These are phyloP conservation scores for Berghia stephanieae DNA, from an alignment of 1,140 invertebrate genomes.

Conservation along the genomic window DNA sequence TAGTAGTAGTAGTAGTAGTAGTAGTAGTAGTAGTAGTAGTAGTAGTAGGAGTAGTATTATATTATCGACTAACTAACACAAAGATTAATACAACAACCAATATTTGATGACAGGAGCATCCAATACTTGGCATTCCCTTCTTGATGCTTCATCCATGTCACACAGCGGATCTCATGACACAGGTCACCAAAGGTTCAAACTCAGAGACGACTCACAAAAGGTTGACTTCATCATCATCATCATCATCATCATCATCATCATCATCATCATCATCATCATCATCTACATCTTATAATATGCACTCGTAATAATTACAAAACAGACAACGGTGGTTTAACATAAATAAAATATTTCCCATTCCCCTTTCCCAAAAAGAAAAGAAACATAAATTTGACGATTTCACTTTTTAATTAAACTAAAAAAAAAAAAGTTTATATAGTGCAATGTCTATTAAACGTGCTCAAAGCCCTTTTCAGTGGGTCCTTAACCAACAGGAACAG, in stretches of 20 bases:
- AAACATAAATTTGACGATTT: too few relatives aligned
- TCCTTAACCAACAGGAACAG: too few relatives aligned
- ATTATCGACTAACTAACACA: neutral
- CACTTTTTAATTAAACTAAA: too few relatives aligned
- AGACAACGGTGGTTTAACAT: too few relatives aligned
- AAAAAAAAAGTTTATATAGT: too few relatives aligned
- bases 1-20: neutral
- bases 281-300: too few relatives aligned
- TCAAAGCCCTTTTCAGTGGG: too few relatives aligned
- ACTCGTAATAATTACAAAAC: too few relatives aligned
- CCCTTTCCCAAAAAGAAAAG: too few relatives aligned
- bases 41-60: neutral
- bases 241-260: slow-evolving; percentile 22
- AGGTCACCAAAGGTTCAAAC: slow-evolving; percentile 3
- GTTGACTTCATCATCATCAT: slow-evolving; percentile 29
- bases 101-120: slow-evolving; percentile 55
- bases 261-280: slow-evolving; percentile 2
- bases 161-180: slow-evolving; percentile 57
- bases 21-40: neutral
- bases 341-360: too few relatives aligned
- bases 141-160: slow-evolving; percentile 65
- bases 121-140: slow-evolving; percentile 57
- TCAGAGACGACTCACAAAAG: too few relatives aligned
- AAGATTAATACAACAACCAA: neutral
- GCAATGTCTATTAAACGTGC: too few relatives aligned